phyloP scores from a whole-genome alignment of 2,888 invertebrate species.

The Tyria jacobaeae region DNA sequence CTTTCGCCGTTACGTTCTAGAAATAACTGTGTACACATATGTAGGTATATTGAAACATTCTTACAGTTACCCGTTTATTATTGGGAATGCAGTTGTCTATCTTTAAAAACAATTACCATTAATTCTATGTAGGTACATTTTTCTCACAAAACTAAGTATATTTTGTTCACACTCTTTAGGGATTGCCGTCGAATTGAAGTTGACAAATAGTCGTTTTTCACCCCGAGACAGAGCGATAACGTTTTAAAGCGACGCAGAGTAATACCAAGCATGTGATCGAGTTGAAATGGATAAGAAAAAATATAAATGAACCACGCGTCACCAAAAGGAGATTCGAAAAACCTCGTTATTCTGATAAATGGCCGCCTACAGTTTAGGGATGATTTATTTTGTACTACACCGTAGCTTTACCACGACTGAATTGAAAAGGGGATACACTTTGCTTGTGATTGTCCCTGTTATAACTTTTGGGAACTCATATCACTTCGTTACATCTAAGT shows the following conservation, averaged over 20 bases:
- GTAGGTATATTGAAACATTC: too few relatives aligned
- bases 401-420: neutral
- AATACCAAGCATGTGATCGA: conserved; percentile 81
- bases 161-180: conserved; percentile 19
- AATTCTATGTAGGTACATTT: neutral
- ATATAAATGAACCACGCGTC: conserved; percentile 83
- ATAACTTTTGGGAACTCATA: neutral
- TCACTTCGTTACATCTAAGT: neutral
- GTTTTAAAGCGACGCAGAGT: conserved; percentile 76
- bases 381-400: conserved; percentile 23
- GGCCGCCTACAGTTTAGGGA: conserved; percentile 69
- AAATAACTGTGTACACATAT: too few relatives aligned
- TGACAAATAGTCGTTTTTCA: conserved; percentile 77
- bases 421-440: neutral
- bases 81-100: neutral
- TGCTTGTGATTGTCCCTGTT: neutral
- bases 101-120: neutral
- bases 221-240: conserved; percentile 76
- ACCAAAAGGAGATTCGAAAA: conserved; percentile 81
- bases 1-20: too few relatives aligned
- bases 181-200: conserved; percentile 52
- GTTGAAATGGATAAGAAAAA: conserved; percentile 81
- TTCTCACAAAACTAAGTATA: conserved; percentile 14
- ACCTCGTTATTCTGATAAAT: conserved; percentile 84
- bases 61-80: neutral